phyloP scores from a whole-genome alignment of 2,888 invertebrate genomes.

The Eumerus sabulonum region DNA sequence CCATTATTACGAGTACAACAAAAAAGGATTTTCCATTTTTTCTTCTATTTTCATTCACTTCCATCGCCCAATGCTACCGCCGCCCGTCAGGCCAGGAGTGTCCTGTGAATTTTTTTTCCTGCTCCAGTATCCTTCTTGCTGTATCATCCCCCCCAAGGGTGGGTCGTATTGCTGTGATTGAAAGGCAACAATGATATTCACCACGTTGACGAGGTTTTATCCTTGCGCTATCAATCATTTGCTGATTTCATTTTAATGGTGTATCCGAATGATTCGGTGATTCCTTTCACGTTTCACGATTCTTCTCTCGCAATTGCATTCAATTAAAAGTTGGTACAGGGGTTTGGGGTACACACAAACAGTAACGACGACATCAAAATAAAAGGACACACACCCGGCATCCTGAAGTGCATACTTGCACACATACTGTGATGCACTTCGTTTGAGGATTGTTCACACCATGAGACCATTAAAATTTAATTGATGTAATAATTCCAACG shows the following conservation, averaged over 20 bases:
- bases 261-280: slow-evolving; percentile 4
- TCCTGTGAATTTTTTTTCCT: slow-evolving; percentile 21
- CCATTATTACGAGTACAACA: neutral
- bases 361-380: slow-evolving; percentile 48
- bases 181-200: slow-evolving; percentile 19
- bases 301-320: slow-evolving; percentile 56
- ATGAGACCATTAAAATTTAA: slow-evolving; percentile 68
- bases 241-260: slow-evolving; percentile 62
- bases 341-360: no score
- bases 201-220: slow-evolving; percentile 41
- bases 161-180: neutral
- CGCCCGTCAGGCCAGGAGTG: neutral
- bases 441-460: slow-evolving; percentile 68
- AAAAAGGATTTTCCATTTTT: slow-evolving; percentile 27
- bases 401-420: slow-evolving; percentile 63
- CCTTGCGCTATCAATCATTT: slow-evolving; percentile 58
- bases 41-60: slow-evolving; percentile 24
- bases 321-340: slow-evolving; percentile 53
- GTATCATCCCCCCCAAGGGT: neutral
- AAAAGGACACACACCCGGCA: slow-evolving; percentile 32
- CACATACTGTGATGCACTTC: slow-evolving; percentile 66
- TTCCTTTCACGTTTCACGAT: neutral
- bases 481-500: slow-evolving; percentile 65
- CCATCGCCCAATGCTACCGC: slow-evolving; percentile 10
- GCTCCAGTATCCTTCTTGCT: no score